A percentile compares a stretch with the other conserved stretches of the same genome.
These are phyloP conservation scores for Eupeodes luniger DNA, from an alignment of 2,888 invertebrate species.

Conservation along the genomic window DNA sequence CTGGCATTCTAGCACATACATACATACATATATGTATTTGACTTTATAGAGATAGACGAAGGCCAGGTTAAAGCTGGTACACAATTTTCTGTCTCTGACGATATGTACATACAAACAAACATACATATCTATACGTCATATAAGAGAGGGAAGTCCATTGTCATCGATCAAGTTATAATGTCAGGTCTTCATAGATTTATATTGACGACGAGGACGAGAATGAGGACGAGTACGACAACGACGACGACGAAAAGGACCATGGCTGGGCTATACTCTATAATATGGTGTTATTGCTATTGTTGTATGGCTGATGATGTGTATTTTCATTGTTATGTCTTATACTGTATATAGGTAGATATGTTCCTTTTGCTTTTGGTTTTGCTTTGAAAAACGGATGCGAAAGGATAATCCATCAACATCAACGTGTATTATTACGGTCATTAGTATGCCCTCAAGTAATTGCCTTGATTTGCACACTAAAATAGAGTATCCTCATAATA, in stretches of 20 bases:
- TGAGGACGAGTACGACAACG: no score
- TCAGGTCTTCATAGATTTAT: conserved; percentile 69
- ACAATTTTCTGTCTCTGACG: no score
- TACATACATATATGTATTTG: neutral
- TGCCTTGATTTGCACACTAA: conserved; percentile 70
- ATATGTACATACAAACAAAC: no score
- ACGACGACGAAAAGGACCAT: neutral
- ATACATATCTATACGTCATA: neutral
- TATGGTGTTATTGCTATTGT: conserved; percentile 46
- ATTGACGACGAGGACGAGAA: conserved; percentile 48
- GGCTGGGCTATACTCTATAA: conserved; percentile 37
- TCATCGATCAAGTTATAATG: conserved; percentile 72
- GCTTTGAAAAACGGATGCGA: conserved; percentile 60
- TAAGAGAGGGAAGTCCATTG: conserved; percentile 60
- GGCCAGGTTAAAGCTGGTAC: conserved; percentile 27
- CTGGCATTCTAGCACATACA: neutral
- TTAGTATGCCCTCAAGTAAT: conserved; percentile 73
- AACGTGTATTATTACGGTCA: conserved; percentile 74
- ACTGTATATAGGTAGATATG: neutral
- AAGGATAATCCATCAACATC: conserved; percentile 75
- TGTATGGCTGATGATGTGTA: neutral
- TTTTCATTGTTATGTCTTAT: conserved; percentile 26
- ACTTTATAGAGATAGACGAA: neutral
- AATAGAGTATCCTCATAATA: conserved; percentile 11
- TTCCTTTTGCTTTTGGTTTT: neutral